Conservation (phyloP, 2,888 invertebrate species). For the Ametastegia equiseti region DNA sequence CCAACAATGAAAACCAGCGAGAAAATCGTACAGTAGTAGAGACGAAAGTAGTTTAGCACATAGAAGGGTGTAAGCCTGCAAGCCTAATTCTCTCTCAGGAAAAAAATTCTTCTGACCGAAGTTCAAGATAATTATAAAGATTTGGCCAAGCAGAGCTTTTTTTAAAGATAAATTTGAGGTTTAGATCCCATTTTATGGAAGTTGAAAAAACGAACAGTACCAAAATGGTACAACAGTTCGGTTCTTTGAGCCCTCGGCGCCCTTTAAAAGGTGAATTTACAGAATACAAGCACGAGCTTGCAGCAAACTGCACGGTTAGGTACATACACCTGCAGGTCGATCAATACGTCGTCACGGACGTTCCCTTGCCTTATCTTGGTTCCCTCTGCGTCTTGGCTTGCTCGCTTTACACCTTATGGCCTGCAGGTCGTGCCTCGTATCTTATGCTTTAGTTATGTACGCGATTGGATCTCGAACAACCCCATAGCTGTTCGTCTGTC, state of each 20-base stretch:
- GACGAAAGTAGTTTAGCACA: too few relatives aligned
- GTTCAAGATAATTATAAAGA: too few relatives aligned
- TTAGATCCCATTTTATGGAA: too few relatives aligned
- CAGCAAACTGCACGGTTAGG: constrained; percentile 17
- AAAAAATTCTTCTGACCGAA: too few relatives aligned
- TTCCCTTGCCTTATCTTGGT: constrained; percentile 34
- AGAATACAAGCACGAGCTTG: neutral
- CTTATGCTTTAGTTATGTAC: neutral
- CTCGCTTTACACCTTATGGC: constrained; percentile 7
- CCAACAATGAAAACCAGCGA: neutral
- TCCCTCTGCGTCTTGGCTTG: constrained; percentile 18
- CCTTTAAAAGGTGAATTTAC: neutral
- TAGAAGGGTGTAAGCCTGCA: too few relatives aligned
- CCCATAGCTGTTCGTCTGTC: neutral
- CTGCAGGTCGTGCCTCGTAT: constrained; percentile 28
- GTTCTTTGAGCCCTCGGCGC: neutral
- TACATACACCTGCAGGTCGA: constrained; percentile 31
- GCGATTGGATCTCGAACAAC: constrained; percentile 21
- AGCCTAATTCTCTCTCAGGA: too few relatives aligned
- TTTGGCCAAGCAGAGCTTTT: too few relatives aligned
- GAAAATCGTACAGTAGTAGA: neutral
- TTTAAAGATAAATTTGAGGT: too few relatives aligned
- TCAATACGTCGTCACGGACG: constrained; percentile 45
- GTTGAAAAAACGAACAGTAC: too few relatives aligned
- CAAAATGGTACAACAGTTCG: too few relatives aligned